Conservation (phyloP, 2,888 invertebrate genomes). For the Erynnis tages region DNA sequence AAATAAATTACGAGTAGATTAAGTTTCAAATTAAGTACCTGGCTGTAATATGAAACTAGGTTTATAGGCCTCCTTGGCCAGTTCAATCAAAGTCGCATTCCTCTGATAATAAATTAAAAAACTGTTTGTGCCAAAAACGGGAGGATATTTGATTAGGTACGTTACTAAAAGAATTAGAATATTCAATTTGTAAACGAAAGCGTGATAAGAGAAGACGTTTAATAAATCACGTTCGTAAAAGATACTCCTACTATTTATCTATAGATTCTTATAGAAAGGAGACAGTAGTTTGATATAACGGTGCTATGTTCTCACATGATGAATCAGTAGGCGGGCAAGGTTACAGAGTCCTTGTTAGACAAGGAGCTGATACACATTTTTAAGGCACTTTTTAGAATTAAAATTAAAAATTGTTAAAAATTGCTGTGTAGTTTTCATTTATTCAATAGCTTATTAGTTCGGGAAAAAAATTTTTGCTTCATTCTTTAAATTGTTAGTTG, state of each 20-base stretch:
- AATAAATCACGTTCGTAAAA: neutral
- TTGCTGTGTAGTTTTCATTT: too few species aligned
- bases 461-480: too few species aligned
- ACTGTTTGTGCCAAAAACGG: neutral
- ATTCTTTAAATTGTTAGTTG: too few species aligned
- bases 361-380: too few species aligned
- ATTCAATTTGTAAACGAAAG: neutral
- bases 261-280: neutral
- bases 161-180: neutral
- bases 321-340: neutral
- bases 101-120: neutral
- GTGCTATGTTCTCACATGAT: neutral
- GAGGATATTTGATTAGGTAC: neutral
- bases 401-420: too few species aligned
- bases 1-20: too few species aligned
- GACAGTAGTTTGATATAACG: neutral
- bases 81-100: conserved; percentile 3
- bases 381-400: too few species aligned
- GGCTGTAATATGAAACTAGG: too few species aligned
- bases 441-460: too few species aligned
- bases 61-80: conserved; percentile 1
- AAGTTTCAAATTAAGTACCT: too few species aligned
- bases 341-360: too few species aligned
- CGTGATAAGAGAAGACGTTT: conserved; percentile 1
- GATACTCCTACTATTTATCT: neutral